Conservation (phyloP, 2,797 vertebrate species). For the Eospalax fontanierii region DNA sequence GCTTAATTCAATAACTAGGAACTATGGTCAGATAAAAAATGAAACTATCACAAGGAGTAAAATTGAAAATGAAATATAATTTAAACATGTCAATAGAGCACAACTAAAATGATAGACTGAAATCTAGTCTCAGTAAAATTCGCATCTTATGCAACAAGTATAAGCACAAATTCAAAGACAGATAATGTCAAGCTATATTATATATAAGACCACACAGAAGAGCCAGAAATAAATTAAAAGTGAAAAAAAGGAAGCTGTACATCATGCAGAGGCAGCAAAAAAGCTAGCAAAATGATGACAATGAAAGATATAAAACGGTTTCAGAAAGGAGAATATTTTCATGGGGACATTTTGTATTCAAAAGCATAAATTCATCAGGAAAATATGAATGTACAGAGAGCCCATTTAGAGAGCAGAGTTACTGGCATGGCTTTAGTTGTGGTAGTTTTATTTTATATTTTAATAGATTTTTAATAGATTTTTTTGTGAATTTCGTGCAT, state of each 20-base stretch:
- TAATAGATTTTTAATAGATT: no score
- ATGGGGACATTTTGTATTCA: background rate
- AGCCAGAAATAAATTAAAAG: conserved; percentile 10
- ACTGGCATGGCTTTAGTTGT: no score
- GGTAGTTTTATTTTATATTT: no score
- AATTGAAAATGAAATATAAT: background rate
- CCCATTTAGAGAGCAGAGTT: background rate
- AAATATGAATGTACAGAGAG: background rate
- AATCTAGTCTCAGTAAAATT: background rate
- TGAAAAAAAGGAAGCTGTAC: background rate
- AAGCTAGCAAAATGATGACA: background rate
- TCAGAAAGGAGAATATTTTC: background rate
- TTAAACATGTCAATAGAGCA: background rate
- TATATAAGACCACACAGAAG: conserved; percentile 4
- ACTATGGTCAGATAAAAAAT: background rate
- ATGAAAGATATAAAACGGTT: background rate
- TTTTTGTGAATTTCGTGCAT: no score
- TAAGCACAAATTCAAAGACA: conserved; percentile 40
- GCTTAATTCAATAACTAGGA: background rate
- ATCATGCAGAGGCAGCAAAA: background rate
- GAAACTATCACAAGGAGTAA: background rate
- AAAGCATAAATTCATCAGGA: background rate
- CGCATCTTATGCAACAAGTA: background rate
- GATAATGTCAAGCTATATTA: background rate
- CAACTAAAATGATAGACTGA: background rate